Conservation (phyloP, 2,113 vertebrate genomes). For the Dolichotis patagonum region DNA sequence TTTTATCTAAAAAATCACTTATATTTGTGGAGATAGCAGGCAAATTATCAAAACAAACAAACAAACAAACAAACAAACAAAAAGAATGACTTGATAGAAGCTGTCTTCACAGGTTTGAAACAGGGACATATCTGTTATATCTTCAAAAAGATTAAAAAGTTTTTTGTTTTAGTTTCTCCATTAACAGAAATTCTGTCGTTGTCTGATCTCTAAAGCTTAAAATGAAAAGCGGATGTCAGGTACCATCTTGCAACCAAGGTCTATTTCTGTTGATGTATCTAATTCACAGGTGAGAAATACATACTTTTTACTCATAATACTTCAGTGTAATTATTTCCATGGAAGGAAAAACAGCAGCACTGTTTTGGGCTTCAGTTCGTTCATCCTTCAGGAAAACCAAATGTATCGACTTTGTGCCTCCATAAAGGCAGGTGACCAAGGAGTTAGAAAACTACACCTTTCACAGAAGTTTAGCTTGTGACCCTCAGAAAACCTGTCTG, state of each 20-base stretch:
- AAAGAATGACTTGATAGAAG: not conserved
- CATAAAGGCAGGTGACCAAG: not conserved
- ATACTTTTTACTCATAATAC: not conserved
- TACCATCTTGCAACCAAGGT: not conserved
- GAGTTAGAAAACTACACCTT: not conserved
- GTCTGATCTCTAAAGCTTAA: not conserved
- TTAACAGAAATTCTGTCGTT: not conserved
- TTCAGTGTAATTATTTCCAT: not conserved
- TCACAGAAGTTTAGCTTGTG: not conserved
- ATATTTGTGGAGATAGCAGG: not conserved
- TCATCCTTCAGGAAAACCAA: not conserved
- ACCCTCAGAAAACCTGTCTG: not conserved
- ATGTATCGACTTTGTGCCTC: not conserved
- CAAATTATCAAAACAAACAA: not conserved
- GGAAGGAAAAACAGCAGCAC: not conserved
- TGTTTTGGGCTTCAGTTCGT: not conserved
- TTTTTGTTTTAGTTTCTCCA: not conserved
- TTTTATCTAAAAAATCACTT: not conserved
- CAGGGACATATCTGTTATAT: rapidly evolving
- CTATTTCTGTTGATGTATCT: not conserved
- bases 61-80: not conserved
- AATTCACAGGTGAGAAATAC: not conserved
- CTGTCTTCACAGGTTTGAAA: not conserved
- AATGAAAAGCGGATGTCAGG: not conserved
- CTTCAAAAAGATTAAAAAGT: not conserved